Conservation (phyloP, 2,113 vertebrate genomes). For the Neomonachus schauinslandi region DNA sequence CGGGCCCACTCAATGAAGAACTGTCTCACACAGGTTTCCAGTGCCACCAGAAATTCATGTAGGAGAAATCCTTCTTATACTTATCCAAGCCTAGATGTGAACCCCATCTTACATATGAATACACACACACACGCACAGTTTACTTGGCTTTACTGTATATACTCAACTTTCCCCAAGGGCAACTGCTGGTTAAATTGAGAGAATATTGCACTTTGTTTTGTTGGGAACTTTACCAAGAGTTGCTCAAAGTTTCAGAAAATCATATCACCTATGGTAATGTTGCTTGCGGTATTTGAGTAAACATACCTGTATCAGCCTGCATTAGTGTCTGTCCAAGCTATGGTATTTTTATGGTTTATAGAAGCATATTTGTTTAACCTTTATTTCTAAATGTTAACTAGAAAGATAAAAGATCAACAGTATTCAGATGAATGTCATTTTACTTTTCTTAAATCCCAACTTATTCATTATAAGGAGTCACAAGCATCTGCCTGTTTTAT, state of each 20-base stretch:
- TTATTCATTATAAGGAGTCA: background rate
- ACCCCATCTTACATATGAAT: background rate
- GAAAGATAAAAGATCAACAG: background rate
- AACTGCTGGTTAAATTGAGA: background rate
- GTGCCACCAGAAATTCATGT: background rate
- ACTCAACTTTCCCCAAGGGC: background rate
- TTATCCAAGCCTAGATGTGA: background rate
- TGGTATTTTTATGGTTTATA: background rate
- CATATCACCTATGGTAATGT: background rate
- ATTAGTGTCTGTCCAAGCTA: background rate
- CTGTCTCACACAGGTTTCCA: background rate
- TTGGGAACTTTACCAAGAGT: background rate
- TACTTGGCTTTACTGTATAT: background rate
- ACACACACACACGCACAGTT: background rate
- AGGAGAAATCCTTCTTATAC: background rate
- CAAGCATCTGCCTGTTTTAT: background rate
- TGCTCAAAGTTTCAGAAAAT: slow-evolving; percentile 6
- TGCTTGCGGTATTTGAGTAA: background rate
- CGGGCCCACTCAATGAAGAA: background rate
- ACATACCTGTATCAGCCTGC: background rate
- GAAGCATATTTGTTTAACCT: background rate
- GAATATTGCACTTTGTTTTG: background rate
- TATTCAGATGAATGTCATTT: background rate
- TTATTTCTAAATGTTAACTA: slow-evolving; percentile 13
- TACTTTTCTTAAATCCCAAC: slow-evolving; percentile 16